Conservation (phyloP, 2,797 vertebrate species). For the Smutsia gigantea region DNA sequence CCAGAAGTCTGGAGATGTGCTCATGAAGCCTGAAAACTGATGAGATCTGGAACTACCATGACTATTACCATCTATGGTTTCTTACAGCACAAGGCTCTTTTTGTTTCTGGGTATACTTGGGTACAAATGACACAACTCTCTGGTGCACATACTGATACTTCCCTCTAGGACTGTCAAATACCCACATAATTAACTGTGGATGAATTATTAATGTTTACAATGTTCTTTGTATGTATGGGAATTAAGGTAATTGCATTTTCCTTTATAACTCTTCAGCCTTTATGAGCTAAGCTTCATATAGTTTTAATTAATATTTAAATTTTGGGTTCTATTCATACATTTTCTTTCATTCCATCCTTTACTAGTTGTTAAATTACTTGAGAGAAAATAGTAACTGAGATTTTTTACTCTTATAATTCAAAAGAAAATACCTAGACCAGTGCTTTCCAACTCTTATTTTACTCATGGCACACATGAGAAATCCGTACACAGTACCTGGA, state of each 20-base stretch:
- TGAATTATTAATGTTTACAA: neutral
- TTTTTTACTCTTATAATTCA: neutral
- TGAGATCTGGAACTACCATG: neutral
- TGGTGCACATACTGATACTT: neutral
- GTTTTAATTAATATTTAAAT: conserved; percentile 41
- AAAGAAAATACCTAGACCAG: neutral
- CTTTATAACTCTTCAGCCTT: neutral
- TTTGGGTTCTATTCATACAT: neutral
- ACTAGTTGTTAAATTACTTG: neutral
- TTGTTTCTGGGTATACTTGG: neutral
- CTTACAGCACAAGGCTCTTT: neutral
- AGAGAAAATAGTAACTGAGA: neutral
- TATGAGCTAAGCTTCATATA: neutral
- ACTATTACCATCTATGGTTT: neutral
- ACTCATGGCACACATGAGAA: neutral
- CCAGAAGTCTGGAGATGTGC: rapidly evolving
- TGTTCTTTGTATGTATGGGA: neutral
- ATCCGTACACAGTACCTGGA: neutral
- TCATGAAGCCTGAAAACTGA: neutral
- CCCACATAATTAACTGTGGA: neutral
- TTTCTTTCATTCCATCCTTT: neutral
- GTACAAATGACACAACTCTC: neutral
- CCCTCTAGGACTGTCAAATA: neutral
- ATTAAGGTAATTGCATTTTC: neutral
- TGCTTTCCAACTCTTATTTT: neutral